phyloP scores from a whole-genome alignment of 2,797 vertebrate species.

The Phylloscopus collybita region DNA sequence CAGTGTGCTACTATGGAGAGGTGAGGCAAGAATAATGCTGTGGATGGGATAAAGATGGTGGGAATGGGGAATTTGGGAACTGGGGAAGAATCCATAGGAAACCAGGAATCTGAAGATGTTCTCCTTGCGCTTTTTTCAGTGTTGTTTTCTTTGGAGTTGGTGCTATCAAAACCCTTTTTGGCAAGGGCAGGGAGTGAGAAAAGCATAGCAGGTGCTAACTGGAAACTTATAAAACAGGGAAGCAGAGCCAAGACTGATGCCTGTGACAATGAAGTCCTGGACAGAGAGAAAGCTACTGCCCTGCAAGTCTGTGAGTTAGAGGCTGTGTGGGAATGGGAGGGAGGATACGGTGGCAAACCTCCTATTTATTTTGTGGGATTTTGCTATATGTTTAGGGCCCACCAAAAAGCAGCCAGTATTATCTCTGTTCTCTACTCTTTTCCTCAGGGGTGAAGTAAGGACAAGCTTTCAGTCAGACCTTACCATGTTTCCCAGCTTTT shows the following conservation, averaged over 20 bases:
- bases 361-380: not conserved
- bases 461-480: slow-evolving; percentile 42
- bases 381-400: not conserved
- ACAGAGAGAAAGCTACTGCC: not conserved
- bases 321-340: not conserved
- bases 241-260: not conserved
- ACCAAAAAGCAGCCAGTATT: not conserved
- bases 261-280: not conserved
- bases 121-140: accelerated
- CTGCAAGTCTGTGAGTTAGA: not conserved
- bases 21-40: not conserved
- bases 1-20: not conserved
- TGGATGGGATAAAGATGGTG: not conserved
- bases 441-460: slow-evolving; percentile 42
- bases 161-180: not conserved
- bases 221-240: not conserved
- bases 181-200: not conserved
- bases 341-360: not conserved
- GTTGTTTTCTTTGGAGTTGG: not conserved
- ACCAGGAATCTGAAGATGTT: not conserved
- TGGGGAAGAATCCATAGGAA: not conserved
- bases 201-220: not conserved
- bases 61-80: not conserved
- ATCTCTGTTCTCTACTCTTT: not conserved
- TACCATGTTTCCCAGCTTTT: slow-evolving; percentile 16